Percentiles rank a stretch among this genome's conserved stretches.
Conservation (phyloP, 2,888 invertebrate species). For the Lasius platythorax region DNA sequence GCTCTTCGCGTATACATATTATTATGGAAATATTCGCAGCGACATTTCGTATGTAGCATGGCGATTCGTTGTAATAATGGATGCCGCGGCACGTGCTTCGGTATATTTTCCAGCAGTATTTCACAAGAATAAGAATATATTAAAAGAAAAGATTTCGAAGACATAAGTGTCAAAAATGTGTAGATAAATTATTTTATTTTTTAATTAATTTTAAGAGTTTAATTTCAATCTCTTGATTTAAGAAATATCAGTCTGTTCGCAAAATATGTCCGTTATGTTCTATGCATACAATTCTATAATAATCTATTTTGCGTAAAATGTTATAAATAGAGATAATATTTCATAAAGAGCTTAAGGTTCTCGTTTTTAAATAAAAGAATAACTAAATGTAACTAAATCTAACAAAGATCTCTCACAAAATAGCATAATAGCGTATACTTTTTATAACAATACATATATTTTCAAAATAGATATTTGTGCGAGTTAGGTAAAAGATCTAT, state of each 20-base stretch:
- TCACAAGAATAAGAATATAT: background rate
- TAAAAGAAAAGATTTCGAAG: background rate
- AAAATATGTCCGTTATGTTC: background rate
- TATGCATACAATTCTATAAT: background rate
- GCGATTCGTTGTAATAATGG: conserved; percentile 10
- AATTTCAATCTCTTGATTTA: conserved; percentile 1
- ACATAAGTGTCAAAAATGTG: background rate
- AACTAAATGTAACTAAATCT: background rate
- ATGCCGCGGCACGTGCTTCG: background rate
- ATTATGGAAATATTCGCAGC: conserved; percentile 37
- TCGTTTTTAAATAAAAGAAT: background rate
- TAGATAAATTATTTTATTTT: background rate
- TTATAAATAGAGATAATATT: conserved; percentile 2
- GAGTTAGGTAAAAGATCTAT: conserved; percentile 47
- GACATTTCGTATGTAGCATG: conserved; percentile 29
- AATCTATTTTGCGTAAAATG: background rate
- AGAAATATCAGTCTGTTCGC: background rate
- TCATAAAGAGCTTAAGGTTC: background rate
- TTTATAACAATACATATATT: background rate
- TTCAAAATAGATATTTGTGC: conserved; percentile 15
- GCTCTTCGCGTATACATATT: conserved; percentile 11
- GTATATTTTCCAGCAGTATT: conserved; percentile 5
- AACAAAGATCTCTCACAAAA: background rate
- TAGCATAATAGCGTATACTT: background rate
- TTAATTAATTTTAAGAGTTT: background rate